phyloP scores from a whole-genome alignment of 2,113 vertebrate genomes.

The Stegostoma tigrinum region DNA sequence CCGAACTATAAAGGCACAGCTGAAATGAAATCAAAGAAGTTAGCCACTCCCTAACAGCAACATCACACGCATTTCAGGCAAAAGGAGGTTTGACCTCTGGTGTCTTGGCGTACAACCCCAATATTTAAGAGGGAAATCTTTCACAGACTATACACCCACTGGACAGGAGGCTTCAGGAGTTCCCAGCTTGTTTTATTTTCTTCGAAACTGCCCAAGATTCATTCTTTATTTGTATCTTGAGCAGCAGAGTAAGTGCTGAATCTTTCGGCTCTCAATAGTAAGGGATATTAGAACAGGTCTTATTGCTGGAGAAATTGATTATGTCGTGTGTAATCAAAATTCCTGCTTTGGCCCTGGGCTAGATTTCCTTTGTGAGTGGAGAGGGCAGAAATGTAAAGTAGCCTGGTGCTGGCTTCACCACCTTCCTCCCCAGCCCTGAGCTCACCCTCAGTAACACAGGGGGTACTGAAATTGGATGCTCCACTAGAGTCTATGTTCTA shows the following conservation, averaged over 20 bases:
- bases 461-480: too few species aligned
- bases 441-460: too few species aligned
- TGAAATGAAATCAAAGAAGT: constrained; percentile 45
- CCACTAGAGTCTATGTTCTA: too few species aligned
- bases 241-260: background rate
- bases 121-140: background rate
- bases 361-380: too few species aligned
- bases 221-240: background rate
- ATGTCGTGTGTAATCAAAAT: background rate
- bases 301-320: background rate
- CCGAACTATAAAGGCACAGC: constrained; percentile 45
- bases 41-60: background rate
- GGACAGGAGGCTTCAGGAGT: background rate
- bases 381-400: too few species aligned
- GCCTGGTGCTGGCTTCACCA: too few species aligned
- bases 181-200: background rate
- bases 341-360: background rate
- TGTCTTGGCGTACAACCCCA: background rate
- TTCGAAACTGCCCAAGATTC: background rate
- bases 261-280: background rate
- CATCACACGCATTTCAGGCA: background rate
- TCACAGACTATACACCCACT: background rate
- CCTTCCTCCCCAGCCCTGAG: too few species aligned
- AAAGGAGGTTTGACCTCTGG: background rate
- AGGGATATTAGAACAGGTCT: background rate